Percentiles rank a stretch among this genome's conserved stretches.
Evolutionary conservation across 92 coral and sea anemone genomes (phyloP).

Genomic region (Bergia sp.): DNA sequence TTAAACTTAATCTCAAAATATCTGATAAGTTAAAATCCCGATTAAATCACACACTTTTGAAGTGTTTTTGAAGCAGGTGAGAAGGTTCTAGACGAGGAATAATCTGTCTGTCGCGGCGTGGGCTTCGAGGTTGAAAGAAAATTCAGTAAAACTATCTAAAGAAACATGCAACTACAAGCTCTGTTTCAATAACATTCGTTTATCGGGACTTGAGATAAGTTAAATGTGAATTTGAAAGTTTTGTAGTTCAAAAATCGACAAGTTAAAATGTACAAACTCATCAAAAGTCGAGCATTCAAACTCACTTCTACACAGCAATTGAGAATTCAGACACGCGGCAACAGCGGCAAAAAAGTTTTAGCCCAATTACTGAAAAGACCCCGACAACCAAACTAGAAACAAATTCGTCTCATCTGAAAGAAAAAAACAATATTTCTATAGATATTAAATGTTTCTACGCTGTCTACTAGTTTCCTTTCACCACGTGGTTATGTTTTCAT

Average conservation of each 20-base stretch:
- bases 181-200: background rate
- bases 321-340: background rate
- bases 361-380: background rate
- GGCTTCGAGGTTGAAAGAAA: background rate
- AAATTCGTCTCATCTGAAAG: background rate
- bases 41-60: background rate
- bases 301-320: background rate
- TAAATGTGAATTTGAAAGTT: background rate
- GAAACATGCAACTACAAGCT: background rate
- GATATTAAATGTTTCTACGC: background rate
- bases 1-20: background rate
- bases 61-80: constrained; percentile 10
- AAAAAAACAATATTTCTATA: background rate
- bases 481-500: constrained; percentile 25
- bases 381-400: background rate
- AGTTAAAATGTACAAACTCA: background rate
- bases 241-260: background rate
- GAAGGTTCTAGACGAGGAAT: background rate
- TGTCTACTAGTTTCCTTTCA: background rate
- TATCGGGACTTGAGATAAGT: background rate
- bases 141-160: background rate
- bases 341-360: background rate
- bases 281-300: background rate
- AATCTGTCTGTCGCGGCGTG: background rate
- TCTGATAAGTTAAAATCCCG: background rate